Evolutionary conservation across 2,888 invertebrate genomes (phyloP), one percentile per base, ranked within the genome.

Genomic region (Rotaria socialis): DNA sequence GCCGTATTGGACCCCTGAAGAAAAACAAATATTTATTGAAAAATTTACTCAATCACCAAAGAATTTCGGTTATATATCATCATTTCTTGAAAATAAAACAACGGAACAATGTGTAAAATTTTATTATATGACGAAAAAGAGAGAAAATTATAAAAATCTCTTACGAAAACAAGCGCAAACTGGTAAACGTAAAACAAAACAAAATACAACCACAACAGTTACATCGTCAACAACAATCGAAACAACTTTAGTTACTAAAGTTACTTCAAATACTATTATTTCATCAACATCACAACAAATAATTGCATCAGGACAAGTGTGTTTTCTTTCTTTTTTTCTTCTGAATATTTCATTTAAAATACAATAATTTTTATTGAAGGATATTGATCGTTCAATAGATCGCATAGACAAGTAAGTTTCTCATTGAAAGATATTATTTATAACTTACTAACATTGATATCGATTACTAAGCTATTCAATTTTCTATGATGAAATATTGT

Each of bases 41-140:
- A 97, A 97, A 92, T 98, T 96, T 92, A 93, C 98, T 85, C 96
- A 96, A 91, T 97, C 97, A 91, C 97, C 97, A 87, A 99, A 99
- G 92, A 97, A 97, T 92, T 99, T 98, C 91, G 95, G 95, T 85
- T 94, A 95, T 89, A 96, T 99, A 90, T 95, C 96, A 80, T 94
- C 95, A 88, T 96, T 95, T 90, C 93, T 98, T 89, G 96, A 96
- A 88, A 93, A 96, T 90, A 99, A 98, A 90, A 92, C 92, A 88
- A 95, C 96, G 86, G 93, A 94, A 89, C 97, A 99, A 91, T 98
- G 97, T 92, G 96, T 99, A 90, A 96, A 96, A 93, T 96, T 94
- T 92, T 99, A 99, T 93, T 99, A 99, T 93, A 93, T 96, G 91
- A 96, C 96, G 90, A 99, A 99, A 92, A 98, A 98, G 93, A 94